Evolutionary conservation across 2,113 vertebrate species (phyloP), one percentile per base, ranked within the genome.

Genomic region (Sminthopsis crassicaudata): DNA sequence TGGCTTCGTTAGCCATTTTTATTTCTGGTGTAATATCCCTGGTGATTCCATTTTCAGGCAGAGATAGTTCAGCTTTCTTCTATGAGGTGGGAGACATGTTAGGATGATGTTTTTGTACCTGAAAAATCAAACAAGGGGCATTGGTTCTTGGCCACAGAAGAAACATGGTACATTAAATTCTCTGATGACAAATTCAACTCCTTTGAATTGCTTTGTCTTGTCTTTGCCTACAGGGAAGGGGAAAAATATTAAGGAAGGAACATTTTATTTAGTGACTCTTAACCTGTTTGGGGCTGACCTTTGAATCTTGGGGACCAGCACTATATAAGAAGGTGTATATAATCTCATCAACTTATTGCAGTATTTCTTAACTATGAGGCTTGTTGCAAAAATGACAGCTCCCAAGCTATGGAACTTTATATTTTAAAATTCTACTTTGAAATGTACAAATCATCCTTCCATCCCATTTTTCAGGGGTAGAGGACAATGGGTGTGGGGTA

Each of bases 71-170:
- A 50, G 84, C 10, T 46, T 48, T 46, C 25, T 50, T 48, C 24
- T 6, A 90, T 50, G 67, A 96, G 96, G 92, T 91, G 96, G 8
- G 67, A 90, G 94, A 50, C 2, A 90, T 48, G 3, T 36, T 92
- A 91, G 94, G 52, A 89, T 94, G 36, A 88, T 92, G n/a, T 67
- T 92, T 95, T 92, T 76, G 11, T 89, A 90, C 84, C 67, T 88
- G 96, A 19, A 30, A 30, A 89, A 46, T 96, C 67, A 55, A 42
- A 46, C 91, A 97, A 92, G 26, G 24, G 23, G 92, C 91, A 94
- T 52, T 46, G 52, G 36, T 91, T 95, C n/a, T 96, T 30, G 92
- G 84, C 53, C 95, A 27, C 91, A 94, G 92, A 67, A 93, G 67
- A 93, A 96, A 92, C 9, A 42, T 91, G 22, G 2, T 8, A 93